A percentile compares a stretch with the other conserved stretches of the same genome.
phyloP scores from a whole-genome alignment of 2,888 invertebrate genomes.

The Subacronicta megacephala region DNA sequence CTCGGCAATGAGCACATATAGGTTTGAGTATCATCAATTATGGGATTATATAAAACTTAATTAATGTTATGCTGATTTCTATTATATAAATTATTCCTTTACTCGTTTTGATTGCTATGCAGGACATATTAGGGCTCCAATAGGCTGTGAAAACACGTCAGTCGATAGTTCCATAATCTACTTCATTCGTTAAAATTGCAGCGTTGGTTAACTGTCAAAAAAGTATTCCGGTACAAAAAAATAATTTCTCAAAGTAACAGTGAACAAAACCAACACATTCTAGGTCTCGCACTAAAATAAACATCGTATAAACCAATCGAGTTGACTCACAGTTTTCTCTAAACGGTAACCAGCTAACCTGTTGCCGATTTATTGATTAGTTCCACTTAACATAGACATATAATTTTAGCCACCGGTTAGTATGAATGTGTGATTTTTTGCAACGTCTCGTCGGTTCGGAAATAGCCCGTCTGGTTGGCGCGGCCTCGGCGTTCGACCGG shows the following conservation, averaged over 20 bases:
- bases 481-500: slow-evolving; percentile 29
- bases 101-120: too few species aligned
- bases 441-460: slow-evolving; percentile 57
- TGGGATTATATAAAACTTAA: too few species aligned
- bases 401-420: slow-evolving; percentile 43
- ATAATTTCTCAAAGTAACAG: background rate
- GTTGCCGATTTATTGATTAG: slow-evolving; percentile 38
- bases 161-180: too few species aligned
- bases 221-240: too few species aligned
- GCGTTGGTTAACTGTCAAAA: too few species aligned
- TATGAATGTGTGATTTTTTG: slow-evolving; percentile 56
- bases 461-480: slow-evolving; percentile 66
- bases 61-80: too few species aligned
- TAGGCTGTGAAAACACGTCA: too few species aligned
- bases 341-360: slow-evolving; percentile 30
- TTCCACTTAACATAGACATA: slow-evolving; percentile 45
- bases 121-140: too few species aligned
- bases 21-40: too few species aligned
- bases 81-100: too few species aligned
- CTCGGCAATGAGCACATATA: too few species aligned
- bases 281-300: background rate
- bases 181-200: too few species aligned
- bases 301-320: slow-evolving; percentile 13
- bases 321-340: slow-evolving; percentile 39
- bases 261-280: slow-evolving; percentile 5